Conservation (phyloP, 2,888 invertebrate species). For the Hyposoter dolosus region DNA sequence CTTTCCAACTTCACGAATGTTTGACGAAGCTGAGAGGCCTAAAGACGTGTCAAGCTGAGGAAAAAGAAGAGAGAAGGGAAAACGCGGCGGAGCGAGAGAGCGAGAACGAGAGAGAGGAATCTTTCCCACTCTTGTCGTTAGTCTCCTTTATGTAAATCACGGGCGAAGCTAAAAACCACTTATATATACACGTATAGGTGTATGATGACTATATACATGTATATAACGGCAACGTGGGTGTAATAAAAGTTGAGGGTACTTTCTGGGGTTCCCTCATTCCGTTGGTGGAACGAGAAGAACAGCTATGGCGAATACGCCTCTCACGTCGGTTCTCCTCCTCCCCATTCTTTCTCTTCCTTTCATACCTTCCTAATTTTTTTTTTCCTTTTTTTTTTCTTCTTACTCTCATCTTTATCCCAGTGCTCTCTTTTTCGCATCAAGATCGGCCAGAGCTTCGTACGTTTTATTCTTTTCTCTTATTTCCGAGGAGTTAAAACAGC, state of each 20-base stretch:
- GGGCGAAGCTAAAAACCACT: conserved; percentile 25
- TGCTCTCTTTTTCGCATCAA: conserved; percentile 40
- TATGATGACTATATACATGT: neutral
- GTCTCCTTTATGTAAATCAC: conserved; percentile 66
- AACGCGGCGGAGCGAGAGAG: conserved; percentile 19
- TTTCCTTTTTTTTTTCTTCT: conserved; percentile 4
- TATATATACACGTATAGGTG: conserved; percentile 35
- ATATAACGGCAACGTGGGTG: conserved; percentile 25
- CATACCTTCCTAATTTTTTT: conserved; percentile 11
- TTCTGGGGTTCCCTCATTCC: conserved; percentile 36
- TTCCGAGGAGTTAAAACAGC: conserved; percentile 16
- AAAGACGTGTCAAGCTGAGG: conserved; percentile 30
- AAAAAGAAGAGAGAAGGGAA: neutral
- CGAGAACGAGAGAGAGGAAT: conserved; percentile 41
- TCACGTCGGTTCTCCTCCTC: conserved; percentile 6
- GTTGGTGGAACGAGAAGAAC: conserved; percentile 43
- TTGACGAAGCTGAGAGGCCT: conserved; percentile 30
- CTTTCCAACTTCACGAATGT: conserved; percentile 27
- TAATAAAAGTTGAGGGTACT: conserved; percentile 67
- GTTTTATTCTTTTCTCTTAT: conserved; percentile 46
- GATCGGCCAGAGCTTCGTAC: conserved; percentile 25
- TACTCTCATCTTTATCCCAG: conserved; percentile 1
- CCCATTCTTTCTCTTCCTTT: conserved; percentile 21
- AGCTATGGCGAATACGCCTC: conserved; percentile 55
- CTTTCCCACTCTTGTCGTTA: conserved; percentile 72